These are phyloP conservation scores for Eulemur rubriventer DNA, from an alignment of 2,797 vertebrate species.

Conservation along the genomic window DNA sequence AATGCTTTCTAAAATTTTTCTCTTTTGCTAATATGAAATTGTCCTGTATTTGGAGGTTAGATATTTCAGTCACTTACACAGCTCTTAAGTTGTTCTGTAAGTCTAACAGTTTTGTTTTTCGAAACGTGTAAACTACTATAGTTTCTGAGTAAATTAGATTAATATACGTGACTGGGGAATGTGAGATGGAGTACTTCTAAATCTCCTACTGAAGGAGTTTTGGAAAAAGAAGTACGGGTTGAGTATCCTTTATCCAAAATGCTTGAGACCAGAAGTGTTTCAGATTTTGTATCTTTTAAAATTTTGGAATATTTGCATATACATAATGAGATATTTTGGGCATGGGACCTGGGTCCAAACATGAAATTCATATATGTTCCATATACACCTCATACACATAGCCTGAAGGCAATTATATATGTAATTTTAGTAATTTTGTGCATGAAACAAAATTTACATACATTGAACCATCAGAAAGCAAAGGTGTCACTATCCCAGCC, in stretches of 20 bases:
- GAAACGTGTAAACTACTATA: slow-evolving; percentile 64
- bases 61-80: slow-evolving; percentile 14
- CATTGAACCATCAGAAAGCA: not conserved
- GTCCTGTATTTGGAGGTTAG: not conserved
- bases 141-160: slow-evolving; percentile 61
- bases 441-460: not conserved
- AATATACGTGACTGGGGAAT: slow-evolving; percentile 47
- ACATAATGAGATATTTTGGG: not conserved
- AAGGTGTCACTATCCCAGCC: not conserved
- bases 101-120: slow-evolving; percentile 59
- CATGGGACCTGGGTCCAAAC: not conserved
- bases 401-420: not conserved
- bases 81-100: slow-evolving; percentile 50
- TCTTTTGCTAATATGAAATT: slow-evolving; percentile 34
- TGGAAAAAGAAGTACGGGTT: not conserved
- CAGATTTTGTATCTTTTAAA: not conserved
- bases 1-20: slow-evolving; percentile 38
- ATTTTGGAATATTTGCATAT: not conserved
- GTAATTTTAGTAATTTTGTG: not conserved
- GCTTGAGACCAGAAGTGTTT: not conserved
- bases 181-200: slow-evolving; percentile 47
- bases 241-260: not conserved
- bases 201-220: slow-evolving; percentile 21
- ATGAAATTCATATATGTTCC: not conserved
- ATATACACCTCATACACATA: not conserved